phyloP scores from a whole-genome alignment of 1,140 invertebrate genomes.

The Streblospio benedicti region DNA sequence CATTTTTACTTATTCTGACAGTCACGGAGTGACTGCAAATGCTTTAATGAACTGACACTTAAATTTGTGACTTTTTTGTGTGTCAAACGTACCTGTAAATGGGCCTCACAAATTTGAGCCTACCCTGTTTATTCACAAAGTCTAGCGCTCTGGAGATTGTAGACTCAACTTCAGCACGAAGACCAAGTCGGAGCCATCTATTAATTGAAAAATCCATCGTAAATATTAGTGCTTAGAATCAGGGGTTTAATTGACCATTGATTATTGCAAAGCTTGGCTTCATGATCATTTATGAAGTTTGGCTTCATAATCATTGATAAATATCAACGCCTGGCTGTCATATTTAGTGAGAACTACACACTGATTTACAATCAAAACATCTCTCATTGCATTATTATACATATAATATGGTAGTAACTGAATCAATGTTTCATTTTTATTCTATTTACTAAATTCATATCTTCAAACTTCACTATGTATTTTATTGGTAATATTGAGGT shows the following conservation, averaged over 20 bases:
- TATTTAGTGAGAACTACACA: background rate
- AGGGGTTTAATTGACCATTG: conserved; percentile 16
- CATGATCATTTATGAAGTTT: no score
- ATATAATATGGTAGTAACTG: no score
- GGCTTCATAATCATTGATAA: conserved; percentile 5
- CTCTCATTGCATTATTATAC: no score
- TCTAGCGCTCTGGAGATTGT: conserved; percentile 58
- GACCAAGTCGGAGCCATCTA: conserved; percentile 68
- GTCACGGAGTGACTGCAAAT: conserved; percentile 16
- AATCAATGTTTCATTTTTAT: no score
- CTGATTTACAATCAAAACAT: no score
- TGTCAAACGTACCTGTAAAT: conserved; percentile 57
- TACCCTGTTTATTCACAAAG: conserved; percentile 72
- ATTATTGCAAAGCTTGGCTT: no score
- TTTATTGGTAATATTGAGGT: no score
- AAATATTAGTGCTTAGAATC: no score
- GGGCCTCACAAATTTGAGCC: conserved; percentile 83
- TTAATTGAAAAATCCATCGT: conserved; percentile 32
- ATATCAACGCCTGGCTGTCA: conserved; percentile 10
- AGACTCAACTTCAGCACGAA: conserved; percentile 61
- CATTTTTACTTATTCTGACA: conserved; percentile 24
- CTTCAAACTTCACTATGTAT: no score
- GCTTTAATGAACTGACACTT: background rate
- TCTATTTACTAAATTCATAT: no score
- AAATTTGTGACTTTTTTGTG: background rate